phyloP scores from a whole-genome alignment of 2,888 invertebrate genomes.

The Taenaris catops region DNA sequence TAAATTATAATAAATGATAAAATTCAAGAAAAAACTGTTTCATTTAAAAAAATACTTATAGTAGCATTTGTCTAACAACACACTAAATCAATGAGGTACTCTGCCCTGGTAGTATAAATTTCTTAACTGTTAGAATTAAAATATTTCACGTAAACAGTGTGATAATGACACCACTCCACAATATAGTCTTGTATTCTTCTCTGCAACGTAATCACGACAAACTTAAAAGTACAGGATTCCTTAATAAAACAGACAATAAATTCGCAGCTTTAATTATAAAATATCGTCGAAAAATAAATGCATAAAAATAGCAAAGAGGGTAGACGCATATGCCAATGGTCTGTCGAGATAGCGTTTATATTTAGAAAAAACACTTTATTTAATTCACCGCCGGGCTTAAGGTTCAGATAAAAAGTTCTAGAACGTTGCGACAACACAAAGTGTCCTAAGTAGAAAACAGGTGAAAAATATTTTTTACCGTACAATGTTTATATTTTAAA shows the following conservation, averaged over 20 bases:
- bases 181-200: slow-evolving; percentile 8
- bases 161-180: slow-evolving; percentile 6
- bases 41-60: no score
- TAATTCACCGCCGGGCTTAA: slow-evolving; percentile 69
- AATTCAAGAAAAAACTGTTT: no score
- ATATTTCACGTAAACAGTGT: no score
- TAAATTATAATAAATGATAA: no score
- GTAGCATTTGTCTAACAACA: no score
- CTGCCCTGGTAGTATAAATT: no score
- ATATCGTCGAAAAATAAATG: slow-evolving; percentile 50
- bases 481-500: no score
- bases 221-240: slow-evolving; percentile 29
- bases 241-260: slow-evolving; percentile 40
- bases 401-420: slow-evolving; percentile 70
- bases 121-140: no score
- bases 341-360: slow-evolving; percentile 75
- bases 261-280: slow-evolving; percentile 61
- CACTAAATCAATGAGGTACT: no score
- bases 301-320: slow-evolving; percentile 47
- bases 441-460: slow-evolving; percentile 4
- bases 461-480: no score
- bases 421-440: slow-evolving; percentile 21
- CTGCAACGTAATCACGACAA: slow-evolving; percentile 16
- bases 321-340: slow-evolving; percentile 69
- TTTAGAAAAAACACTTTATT: slow-evolving; percentile 77